Base-by-base conservation (phyloP, 2,113 vertebrate species). In the Emydura subglobosa region DNA sequence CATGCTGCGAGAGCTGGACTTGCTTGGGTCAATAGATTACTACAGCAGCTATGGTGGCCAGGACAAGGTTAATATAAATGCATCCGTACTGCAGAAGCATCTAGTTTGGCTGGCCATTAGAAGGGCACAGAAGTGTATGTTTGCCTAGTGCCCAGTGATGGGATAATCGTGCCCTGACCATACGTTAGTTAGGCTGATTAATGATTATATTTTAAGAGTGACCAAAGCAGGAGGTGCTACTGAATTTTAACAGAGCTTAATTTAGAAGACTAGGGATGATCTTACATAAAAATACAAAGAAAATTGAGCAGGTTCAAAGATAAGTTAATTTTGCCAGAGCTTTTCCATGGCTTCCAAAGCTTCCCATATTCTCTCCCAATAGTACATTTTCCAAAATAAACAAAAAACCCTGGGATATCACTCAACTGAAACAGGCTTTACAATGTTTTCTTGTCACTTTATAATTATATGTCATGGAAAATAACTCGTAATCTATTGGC, bases 281-380 rank as follows among this genome's bases (percentile, higher is more conserved):
- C 91, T 85, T 25, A 49, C 13, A 47, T n/a, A 86, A 88, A 88
- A 83, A 31, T 61, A 27, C 6, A 61, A 29, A 87, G 34, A 42
- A 59, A 59, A 47, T 2, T 29, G 57, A 72, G 42, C 24, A 44
- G 4, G 12, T 79, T 76, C 42, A 47, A 74, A 54, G 6, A 2
- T 29, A 74, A 82, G 65, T 9, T 5, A 7, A n/a, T 0, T 0
- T 29, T 91, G 51, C 81, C 89, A 53, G 21, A 82, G 59, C 5
- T 34, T 25, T 39, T 91, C 11, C 59, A n/a, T 34, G 83, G 47
- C 27, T 50, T 83, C 29, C 27, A 34, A n/a, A 80, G 14, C 24
- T 74, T 81, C 50, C 8, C 25, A 50, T 10, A 6, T 79, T 74
- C 65, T 59, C 55, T 25, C 34, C 34, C 61, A 65, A 65, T 17